Conservation (phyloP, 2,113 vertebrate genomes). For the Ptilorrhoa leucosticta region DNA sequence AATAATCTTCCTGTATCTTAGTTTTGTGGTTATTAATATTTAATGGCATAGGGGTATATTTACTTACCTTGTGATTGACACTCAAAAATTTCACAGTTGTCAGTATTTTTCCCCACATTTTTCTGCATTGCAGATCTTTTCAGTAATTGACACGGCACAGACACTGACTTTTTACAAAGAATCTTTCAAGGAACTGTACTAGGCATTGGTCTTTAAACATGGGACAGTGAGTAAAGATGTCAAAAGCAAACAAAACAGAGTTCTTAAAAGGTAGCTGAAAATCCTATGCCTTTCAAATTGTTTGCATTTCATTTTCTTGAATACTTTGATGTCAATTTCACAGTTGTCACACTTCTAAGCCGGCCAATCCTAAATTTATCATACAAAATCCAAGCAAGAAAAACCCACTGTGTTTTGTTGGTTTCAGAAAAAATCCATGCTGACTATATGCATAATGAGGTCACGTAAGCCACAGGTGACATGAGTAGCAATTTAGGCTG, state of each 20-base stretch:
- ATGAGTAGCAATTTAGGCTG: not conserved
- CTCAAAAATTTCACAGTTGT: not conserved
- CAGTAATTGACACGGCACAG: not conserved
- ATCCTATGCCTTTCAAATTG: not conserved
- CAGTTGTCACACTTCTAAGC: not conserved
- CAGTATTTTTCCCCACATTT: not conserved
- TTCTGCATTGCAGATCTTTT: not conserved
- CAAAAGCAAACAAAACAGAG: not conserved
- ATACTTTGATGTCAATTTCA: conserved; percentile 27
- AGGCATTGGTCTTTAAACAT: not conserved
- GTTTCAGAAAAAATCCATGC: not conserved
- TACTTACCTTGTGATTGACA: not conserved
- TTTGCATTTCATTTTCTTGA: not conserved
- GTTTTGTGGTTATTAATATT: not conserved
- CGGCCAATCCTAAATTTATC: not conserved
- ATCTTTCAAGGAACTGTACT: not conserved
- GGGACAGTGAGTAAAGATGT: not conserved
- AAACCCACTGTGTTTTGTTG: not conserved
- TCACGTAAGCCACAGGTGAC: not conserved
- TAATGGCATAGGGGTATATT: not conserved
- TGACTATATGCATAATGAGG: not conserved
- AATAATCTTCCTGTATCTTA: not conserved
- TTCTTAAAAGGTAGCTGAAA: not conserved
- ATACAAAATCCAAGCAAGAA: not conserved
- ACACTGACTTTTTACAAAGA: not conserved